Conservation (phyloP, 2,888 invertebrate genomes). For the Sussaba pulchella region DNA sequence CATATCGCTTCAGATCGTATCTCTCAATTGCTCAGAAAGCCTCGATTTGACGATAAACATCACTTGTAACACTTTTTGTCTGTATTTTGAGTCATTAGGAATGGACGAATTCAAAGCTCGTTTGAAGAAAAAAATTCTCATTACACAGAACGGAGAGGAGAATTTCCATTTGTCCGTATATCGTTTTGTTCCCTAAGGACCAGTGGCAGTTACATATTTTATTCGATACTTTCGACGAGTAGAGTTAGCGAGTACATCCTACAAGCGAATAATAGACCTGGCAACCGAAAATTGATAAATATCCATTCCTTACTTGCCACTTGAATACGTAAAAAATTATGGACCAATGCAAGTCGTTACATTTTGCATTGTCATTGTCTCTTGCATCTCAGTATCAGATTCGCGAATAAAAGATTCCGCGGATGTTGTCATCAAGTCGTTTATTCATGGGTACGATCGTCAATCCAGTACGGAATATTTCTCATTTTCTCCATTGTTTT, state of each 20-base stretch:
- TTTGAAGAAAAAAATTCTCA: no score
- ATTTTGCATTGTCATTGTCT: not conserved
- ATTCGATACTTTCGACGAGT: not conserved
- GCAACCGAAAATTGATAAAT: not conserved
- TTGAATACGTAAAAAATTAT: not conserved
- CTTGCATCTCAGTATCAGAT: not conserved
- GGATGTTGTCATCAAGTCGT: not conserved
- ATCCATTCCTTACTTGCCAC: not conserved
- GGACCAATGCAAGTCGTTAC: not conserved
- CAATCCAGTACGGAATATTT: not conserved
- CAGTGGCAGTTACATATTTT: not conserved
- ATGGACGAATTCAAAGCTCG: no score
- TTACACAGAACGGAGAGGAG: no score
- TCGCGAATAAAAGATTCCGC: not conserved
- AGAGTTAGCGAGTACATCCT: not conserved
- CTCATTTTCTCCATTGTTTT: slow-evolving; percentile 25
- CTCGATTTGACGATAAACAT: not conserved
- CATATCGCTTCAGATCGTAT: no score
- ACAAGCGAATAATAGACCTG: not conserved
- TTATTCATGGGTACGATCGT: not conserved
- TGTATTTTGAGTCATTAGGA: not conserved
- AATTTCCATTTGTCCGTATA: not conserved
- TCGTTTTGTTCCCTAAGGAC: not conserved
- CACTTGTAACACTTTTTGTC: not conserved
- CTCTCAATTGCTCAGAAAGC: no score